These are phyloP conservation scores for Dascyllus trimaculatus DNA, from an alignment of 2,113 vertebrate species.

Conservation along the genomic window DNA sequence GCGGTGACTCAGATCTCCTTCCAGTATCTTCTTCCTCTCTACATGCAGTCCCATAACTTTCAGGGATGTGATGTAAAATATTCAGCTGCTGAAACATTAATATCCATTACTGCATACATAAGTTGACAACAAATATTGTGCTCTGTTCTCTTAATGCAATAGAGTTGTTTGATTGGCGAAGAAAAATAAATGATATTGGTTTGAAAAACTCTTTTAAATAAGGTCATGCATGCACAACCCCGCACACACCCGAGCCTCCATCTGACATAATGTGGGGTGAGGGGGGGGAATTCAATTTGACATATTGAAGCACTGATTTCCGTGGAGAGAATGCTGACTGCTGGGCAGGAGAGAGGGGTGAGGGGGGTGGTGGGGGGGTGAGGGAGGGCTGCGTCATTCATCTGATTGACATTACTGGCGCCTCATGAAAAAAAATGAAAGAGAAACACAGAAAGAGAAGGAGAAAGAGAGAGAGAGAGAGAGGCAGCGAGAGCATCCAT, in stretches of 20 bases:
- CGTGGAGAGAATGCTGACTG: slow-evolving; percentile 69
- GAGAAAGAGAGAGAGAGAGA: neutral
- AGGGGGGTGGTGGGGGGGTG: neutral
- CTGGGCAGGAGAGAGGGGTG: neutral
- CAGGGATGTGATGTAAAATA: slow-evolving; percentile 61
- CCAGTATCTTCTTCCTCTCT: neutral
- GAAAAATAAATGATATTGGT: slow-evolving; percentile 72
- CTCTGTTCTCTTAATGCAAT: slow-evolving; percentile 70
- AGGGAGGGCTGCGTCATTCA: slow-evolving; percentile 48
- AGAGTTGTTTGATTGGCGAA: slow-evolving; percentile 47
- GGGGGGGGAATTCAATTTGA: slow-evolving; percentile 73
- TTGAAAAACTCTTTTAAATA: slow-evolving; percentile 71
- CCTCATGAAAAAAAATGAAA: slow-evolving; percentile 24
- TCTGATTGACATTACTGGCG: slow-evolving; percentile 70
- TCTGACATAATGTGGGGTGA: slow-evolving; percentile 55
- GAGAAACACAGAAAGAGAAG: neutral
- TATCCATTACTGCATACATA: slow-evolving; percentile 70
- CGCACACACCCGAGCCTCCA: slow-evolving; percentile 32
- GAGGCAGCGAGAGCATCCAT: slow-evolving; percentile 53
- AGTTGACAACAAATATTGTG: slow-evolving; percentile 70
- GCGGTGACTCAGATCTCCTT: slow-evolving; percentile 32
- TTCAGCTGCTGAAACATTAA: slow-evolving; percentile 65
- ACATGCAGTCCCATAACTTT: slow-evolving; percentile 42
- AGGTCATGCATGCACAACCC: slow-evolving; percentile 54
- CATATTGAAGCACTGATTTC: slow-evolving; percentile 77